Conservation (phyloP, 2,888 invertebrate genomes). For the Malthinus seriepunctatus region DNA sequence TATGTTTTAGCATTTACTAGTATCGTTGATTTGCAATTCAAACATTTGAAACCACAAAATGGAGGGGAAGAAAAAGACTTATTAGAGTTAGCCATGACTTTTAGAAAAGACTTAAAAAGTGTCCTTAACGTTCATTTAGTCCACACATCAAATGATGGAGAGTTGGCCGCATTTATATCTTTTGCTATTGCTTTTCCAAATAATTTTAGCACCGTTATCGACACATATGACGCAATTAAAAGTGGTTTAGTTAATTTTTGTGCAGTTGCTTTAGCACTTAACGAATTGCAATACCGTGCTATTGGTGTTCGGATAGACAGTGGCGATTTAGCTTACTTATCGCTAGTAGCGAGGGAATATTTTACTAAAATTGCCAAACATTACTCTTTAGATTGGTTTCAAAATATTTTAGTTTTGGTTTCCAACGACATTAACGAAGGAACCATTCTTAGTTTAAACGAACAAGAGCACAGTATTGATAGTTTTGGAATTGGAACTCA, state of each 20-base stretch:
- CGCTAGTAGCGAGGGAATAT: conserved; percentile 79
- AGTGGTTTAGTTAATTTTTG: conserved; percentile 97
- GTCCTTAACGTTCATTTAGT: conserved; percentile 75
- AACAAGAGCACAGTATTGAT: conserved; percentile 94
- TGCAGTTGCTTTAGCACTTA: conserved; percentile 89
- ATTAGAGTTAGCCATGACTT: conserved; percentile 65
- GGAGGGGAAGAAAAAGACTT: conserved; percentile 60
- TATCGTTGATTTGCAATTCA: conserved; percentile 61
- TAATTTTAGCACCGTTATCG: conserved; percentile 92
- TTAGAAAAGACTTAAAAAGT: conserved; percentile 67
- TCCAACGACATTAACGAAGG: conserved; percentile 99
- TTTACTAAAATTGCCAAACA: conserved; percentile 78
- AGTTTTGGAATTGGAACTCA: conserved; percentile 97
- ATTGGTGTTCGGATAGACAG: conserved; percentile 95
- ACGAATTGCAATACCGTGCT: conserved; percentile 88
- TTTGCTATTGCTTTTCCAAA: conserved; percentile 94
- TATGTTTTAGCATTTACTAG: conserved; percentile 91
- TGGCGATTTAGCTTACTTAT: conserved; percentile 95
- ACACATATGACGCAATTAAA: conserved; percentile 93
- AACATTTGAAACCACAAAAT: conserved; percentile 43
- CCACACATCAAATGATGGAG: conserved; percentile 91
- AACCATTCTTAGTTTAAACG: conserved; percentile 93
- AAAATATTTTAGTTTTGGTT: conserved; percentile 85
- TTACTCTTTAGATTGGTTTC: conserved; percentile 85
- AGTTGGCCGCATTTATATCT: conserved; percentile 90